Conservation (phyloP, 2,797 vertebrate genomes). For the Lacerta viridis region DNA sequence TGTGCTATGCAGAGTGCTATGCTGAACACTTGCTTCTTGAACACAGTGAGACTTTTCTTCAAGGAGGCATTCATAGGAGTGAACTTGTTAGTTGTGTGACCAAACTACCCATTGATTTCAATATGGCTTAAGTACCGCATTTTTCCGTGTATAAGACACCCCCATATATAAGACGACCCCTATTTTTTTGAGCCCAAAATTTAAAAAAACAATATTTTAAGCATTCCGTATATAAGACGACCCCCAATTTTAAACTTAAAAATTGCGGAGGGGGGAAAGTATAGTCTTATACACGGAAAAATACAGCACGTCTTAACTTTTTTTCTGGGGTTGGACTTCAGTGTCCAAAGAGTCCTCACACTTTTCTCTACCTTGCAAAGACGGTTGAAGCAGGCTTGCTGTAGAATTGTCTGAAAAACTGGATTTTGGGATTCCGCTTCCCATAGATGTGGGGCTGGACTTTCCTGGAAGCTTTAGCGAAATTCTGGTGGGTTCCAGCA, state of each 20-base stretch:
- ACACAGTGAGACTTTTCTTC: too few relatives aligned
- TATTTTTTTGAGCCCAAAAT: too few relatives aligned
- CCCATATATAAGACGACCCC: too few relatives aligned
- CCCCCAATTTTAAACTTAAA: too few relatives aligned
- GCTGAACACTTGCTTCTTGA: neutral
- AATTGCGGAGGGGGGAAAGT: too few relatives aligned
- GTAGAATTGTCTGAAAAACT: neutral
- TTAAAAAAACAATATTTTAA: too few relatives aligned
- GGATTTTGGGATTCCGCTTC: neutral
- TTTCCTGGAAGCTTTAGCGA: neutral
- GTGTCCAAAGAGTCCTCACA: neutral
- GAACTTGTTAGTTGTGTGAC: neutral
- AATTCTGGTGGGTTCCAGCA: neutral
- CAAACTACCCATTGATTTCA: neutral
- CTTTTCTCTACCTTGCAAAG: neutral
- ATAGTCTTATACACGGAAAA: too few relatives aligned
- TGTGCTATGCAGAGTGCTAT: neutral
- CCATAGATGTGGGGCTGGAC: neutral
- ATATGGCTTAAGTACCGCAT: slow-evolving; percentile 24
- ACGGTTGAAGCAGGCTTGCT: neutral
- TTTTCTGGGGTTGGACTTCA: neutral
- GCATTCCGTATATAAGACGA: too few relatives aligned
- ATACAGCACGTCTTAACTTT: neutral
- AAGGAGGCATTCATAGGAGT: neutral
- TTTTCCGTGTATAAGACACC: too few relatives aligned